phyloP scores from a whole-genome alignment of 2,888 invertebrate genomes.

The Agrochola lychnidis region DNA sequence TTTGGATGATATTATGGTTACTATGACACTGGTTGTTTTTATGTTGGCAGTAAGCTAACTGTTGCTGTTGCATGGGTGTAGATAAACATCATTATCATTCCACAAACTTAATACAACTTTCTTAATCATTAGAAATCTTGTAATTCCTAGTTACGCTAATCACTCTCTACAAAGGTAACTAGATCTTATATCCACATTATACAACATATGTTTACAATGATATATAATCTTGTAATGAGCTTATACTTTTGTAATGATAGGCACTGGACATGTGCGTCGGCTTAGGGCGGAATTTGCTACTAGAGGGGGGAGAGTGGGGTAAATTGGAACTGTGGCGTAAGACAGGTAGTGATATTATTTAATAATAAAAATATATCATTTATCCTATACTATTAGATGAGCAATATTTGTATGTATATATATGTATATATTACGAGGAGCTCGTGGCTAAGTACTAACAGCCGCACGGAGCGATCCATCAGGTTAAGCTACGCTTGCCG shows the following conservation, averaged over 20 bases:
- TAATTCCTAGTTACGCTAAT: conserved; percentile 49
- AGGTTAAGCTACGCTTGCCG: too few relatives aligned
- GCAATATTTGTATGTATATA: too few relatives aligned
- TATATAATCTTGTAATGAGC: conserved; percentile 87
- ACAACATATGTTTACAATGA: conserved; percentile 79
- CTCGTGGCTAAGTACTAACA: too few relatives aligned
- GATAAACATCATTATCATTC: conserved; percentile 5
- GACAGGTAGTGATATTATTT: conserved; percentile 2
- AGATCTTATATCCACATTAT: conserved; percentile 64
- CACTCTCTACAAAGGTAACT: conserved; percentile 12
- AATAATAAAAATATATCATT: too few relatives aligned
- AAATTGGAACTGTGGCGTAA: conserved; percentile 6
- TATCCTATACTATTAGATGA: too few relatives aligned
- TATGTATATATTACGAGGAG: too few relatives aligned
- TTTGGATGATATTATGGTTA: too few relatives aligned
- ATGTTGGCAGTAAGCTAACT: too few relatives aligned
- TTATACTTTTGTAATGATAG: conserved; percentile 87
- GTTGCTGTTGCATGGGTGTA: too few relatives aligned
- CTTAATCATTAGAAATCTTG: conserved; percentile 50
- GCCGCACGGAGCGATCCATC: too few relatives aligned
- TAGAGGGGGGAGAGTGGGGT: conserved; percentile 70
- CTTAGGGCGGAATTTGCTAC: conserved; percentile 79
- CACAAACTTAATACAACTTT: conserved; percentile 33
- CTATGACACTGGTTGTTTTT: too few relatives aligned
- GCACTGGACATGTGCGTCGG: conserved; percentile 77